Conservation (phyloP, 2,113 vertebrate species). For the Monopterus albus region DNA sequence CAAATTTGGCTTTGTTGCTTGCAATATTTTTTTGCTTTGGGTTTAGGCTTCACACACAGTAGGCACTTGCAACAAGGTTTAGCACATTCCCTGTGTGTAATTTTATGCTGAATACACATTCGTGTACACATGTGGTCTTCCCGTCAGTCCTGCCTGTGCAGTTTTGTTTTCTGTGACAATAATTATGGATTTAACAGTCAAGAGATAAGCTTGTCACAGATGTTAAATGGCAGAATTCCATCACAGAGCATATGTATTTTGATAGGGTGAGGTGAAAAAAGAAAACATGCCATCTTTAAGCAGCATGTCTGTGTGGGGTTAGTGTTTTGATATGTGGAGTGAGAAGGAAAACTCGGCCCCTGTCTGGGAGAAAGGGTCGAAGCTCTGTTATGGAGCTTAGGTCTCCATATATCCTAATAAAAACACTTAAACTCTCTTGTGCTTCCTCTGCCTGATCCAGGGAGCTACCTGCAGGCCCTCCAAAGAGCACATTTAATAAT, state of each 20-base stretch:
- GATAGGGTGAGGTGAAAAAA: conserved; percentile 62
- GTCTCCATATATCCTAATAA: conserved; percentile 83
- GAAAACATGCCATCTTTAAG: conserved; percentile 59
- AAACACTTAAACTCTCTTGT: conserved; percentile 78
- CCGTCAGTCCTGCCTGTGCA: conserved; percentile 5
- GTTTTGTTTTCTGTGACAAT: conserved; percentile 60
- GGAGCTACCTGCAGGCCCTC: conserved; percentile 79
- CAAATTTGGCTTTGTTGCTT: conserved; percentile 28
- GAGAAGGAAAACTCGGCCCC: conserved; percentile 69
- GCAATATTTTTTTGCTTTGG: conserved; percentile 26
- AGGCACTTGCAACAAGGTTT: conserved; percentile 20
- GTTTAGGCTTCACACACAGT: conserved; percentile 26
- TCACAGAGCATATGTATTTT: conserved; percentile 65
- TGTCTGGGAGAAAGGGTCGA: conserved; percentile 77
- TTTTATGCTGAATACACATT: conserved; percentile 21
- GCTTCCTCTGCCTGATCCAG: conserved; percentile 73
- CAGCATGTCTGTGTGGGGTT: conserved; percentile 67
- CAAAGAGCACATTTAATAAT: conserved; percentile 76
- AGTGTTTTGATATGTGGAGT: conserved; percentile 80
- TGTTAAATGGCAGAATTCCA: conserved; percentile 76
- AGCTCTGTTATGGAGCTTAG: conserved; percentile 83
- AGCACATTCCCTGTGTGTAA: conserved; percentile 37
- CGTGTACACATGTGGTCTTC: neutral
- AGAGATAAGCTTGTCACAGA: conserved; percentile 51
- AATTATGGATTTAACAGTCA: conserved; percentile 64